Percentiles rank a stretch among this genome's conserved stretches.
phyloP scores from a whole-genome alignment of 2,113 vertebrate genomes.

The Oreotrochilus melanogaster region DNA sequence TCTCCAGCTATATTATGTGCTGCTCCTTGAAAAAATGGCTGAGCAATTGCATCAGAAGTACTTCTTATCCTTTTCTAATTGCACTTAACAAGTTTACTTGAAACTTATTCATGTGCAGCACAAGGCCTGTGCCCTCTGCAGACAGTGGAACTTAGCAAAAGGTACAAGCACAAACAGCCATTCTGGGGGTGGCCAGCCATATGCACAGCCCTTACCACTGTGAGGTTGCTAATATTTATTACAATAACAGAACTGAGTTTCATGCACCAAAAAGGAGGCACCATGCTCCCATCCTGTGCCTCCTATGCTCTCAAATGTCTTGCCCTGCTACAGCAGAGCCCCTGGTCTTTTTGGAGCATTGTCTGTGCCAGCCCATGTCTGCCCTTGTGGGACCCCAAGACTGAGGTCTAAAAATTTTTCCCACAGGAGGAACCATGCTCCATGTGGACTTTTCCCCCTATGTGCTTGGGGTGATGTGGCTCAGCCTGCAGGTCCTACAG shows the following conservation, averaged over 20 bases:
- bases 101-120: not conserved
- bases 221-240: not conserved
- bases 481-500: not conserved
- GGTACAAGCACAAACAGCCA: not conserved
- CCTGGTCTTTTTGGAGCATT: not conserved
- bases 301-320: not conserved
- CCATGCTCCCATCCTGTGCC: not conserved
- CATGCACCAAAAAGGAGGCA: not conserved
- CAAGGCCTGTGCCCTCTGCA: not conserved
- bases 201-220: not conserved
- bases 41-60: not conserved
- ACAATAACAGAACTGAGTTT: not conserved
- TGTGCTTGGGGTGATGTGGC: fast-evolving
- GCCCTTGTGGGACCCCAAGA: not conserved
- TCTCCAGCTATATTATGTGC: not conserved
- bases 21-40: not conserved
- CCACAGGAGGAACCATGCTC: not conserved
- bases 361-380: not conserved
- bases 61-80: not conserved
- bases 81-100: not conserved
- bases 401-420: not conserved
- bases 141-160: not conserved
- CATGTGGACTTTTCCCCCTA: not conserved
- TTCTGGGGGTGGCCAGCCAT: not conserved
- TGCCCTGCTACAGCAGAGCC: not conserved